Percentiles rank a stretch among this genome's conserved stretches.
Conservation (phyloP, 2,113 vertebrate genomes). For the Nesospiza acunhae region DNA sequence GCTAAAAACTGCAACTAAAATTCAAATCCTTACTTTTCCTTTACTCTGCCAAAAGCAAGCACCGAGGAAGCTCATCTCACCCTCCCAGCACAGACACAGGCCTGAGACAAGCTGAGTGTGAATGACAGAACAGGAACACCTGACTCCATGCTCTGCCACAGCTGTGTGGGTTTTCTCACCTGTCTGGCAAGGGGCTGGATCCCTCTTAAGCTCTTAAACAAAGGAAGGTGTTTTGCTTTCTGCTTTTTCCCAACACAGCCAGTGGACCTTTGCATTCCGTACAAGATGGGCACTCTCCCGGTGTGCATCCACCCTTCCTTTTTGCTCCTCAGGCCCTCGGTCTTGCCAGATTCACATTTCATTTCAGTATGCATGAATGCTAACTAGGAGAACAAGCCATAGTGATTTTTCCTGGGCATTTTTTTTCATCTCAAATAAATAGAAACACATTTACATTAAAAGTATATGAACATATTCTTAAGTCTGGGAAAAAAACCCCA, state of each 20-base stretch:
- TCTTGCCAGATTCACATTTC: conserved; percentile 36
- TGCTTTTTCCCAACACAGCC: background rate
- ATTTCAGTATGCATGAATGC: background rate
- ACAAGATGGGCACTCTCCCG: background rate
- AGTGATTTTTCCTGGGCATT: conserved; percentile 58
- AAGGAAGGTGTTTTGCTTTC: background rate
- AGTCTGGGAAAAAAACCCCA: conserved; percentile 47
- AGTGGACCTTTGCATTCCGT: background rate
- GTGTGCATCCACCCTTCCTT: background rate
- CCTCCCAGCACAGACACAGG: background rate
- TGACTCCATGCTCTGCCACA: background rate
- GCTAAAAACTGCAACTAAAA: background rate
- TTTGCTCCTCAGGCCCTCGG: background rate
- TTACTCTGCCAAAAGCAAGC: background rate
- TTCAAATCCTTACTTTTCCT: background rate
- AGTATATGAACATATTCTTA: conserved; percentile 68
- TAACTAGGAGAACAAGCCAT: conserved; percentile 51
- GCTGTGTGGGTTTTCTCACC: background rate
- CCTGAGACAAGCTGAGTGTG: background rate
- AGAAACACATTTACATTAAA: conserved; percentile 75
- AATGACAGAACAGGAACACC: background rate
- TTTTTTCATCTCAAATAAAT: conserved; percentile 79
- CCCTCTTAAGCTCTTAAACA: background rate
- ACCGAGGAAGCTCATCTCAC: background rate
- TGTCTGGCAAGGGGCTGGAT: background rate